phyloP scores from a whole-genome alignment of 2,113 vertebrate genomes.

The Oceanodroma tethys region DNA sequence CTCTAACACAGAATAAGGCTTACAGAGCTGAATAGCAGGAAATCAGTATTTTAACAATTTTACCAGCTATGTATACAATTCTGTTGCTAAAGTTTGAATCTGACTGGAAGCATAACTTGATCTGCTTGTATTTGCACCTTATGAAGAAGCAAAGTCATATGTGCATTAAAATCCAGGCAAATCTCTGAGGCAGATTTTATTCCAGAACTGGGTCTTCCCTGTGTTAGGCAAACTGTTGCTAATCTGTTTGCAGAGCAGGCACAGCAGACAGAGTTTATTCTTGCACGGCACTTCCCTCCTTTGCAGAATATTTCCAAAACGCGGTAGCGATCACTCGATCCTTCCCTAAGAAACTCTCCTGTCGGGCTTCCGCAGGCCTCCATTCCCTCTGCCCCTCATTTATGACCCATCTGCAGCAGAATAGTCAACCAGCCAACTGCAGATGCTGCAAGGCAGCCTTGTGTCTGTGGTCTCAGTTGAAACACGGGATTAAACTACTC shows the following conservation, averaged over 20 bases:
- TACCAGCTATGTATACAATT: not conserved
- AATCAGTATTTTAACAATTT: not conserved
- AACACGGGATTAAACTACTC: not conserved
- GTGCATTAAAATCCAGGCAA: not conserved
- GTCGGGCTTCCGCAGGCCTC: not conserved
- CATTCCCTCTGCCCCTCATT: not conserved
- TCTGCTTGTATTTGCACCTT: not conserved
- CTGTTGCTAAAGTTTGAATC: not conserved
- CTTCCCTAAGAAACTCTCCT: not conserved
- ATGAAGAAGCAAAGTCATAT: not conserved
- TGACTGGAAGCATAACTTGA: not conserved
- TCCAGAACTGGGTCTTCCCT: not conserved
- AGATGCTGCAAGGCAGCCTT: not conserved
- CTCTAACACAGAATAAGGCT: not conserved
- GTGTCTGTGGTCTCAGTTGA: not conserved
- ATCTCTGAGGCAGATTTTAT: not conserved
- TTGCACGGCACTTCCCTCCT: not conserved
- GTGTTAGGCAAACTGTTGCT: not conserved
- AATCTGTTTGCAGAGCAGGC: not conserved
- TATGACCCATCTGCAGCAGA: not conserved
- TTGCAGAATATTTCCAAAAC: not conserved
- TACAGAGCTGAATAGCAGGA: not conserved
- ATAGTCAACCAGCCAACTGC: not conserved
- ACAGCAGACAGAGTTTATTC: not conserved
- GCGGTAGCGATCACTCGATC: rapidly evolving